Base-by-base conservation (phyloP, 2,797 vertebrate genomes). In the Channallabes apus region DNA sequence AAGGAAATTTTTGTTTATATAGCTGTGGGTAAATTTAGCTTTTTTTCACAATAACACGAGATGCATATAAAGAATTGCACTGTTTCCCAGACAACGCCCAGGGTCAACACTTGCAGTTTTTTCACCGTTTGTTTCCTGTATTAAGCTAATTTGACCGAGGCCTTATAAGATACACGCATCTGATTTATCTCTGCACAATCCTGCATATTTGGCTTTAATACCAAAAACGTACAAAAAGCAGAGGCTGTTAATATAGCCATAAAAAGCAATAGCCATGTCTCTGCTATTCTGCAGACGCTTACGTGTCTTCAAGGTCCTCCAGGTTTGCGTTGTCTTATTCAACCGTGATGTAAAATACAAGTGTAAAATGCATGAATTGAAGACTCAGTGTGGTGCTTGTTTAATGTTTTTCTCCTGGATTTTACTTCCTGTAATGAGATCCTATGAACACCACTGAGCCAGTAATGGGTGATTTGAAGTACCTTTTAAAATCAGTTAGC, bases 181-280 rank as follows among this genome's bases (percentile, higher is more conserved):
- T 67, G 27, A 80, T 3, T 32, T 22, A 29, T 82, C 81, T 78
- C 81, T 86, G 73, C 80, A 79, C 80, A 86, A 35, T 58, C n/a
- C 11, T 51, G 20, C 58, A 29, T 67, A 51, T 87, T 72, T 81
- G 82, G 69, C 77, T 80, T 59, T 22, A 35, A 64, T 82, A 86
- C 85, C 85, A 86, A 86, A 83, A 62, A 35, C 62, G 0, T 67
- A 68, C 17, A 35, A 18, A 81, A 67, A 76, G 73, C 80, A 61
- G 80, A 78, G 77, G 27, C 35, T 75, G 69, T 87, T 72, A 17
- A 27, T 68, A 84, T 84, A 71, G 83, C 86, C 86, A 84, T 84
- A 72, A 84, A 51, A 86, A 88, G 89, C 89, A 88, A 89, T 88
- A 89, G 86, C 82, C 87, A 83, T 87, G 56, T 87, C 61, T 86